Percentiles rank a stretch among this genome's conserved stretches.
phyloP scores from a whole-genome alignment of 1,140 invertebrate genomes.

The Oryctes rhinoceros region DNA sequence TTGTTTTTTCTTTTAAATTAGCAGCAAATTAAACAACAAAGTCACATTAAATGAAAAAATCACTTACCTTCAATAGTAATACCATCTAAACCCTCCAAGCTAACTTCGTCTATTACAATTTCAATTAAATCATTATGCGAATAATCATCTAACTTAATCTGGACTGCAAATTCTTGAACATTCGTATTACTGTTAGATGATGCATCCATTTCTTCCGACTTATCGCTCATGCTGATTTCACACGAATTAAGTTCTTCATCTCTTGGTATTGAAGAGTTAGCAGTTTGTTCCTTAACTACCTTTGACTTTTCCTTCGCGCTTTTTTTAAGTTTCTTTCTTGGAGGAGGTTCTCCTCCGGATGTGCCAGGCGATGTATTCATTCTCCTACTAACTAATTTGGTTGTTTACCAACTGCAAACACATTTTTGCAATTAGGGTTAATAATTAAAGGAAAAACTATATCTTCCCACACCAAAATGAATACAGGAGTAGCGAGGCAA shows the following conservation, averaged over 20 bases:
- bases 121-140: conserved; percentile 5
- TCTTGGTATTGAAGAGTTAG: background rate
- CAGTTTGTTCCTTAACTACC: background rate
- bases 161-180: background rate
- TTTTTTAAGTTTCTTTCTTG: background rate
- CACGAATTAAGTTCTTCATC: background rate
- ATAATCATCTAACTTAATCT: conserved; percentile 29
- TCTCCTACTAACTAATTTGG: background rate
- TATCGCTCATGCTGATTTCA: background rate
- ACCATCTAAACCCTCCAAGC: conserved; percentile 83
- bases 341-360: background rate
- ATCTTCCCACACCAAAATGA: no score
- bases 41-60: background rate
- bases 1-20: background rate
- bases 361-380: background rate
- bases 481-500: no score
- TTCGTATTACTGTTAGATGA: background rate
- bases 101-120: conserved; percentile 74
- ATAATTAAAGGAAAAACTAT: no score
- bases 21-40: background rate
- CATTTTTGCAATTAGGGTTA: no score
- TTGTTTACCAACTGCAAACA: background rate
- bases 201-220: background rate
- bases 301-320: background rate
- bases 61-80: conserved; percentile 74